Evolutionary conservation across 2,888 invertebrate genomes (phyloP).

Genomic region (Quadroppia sp.): DNA sequence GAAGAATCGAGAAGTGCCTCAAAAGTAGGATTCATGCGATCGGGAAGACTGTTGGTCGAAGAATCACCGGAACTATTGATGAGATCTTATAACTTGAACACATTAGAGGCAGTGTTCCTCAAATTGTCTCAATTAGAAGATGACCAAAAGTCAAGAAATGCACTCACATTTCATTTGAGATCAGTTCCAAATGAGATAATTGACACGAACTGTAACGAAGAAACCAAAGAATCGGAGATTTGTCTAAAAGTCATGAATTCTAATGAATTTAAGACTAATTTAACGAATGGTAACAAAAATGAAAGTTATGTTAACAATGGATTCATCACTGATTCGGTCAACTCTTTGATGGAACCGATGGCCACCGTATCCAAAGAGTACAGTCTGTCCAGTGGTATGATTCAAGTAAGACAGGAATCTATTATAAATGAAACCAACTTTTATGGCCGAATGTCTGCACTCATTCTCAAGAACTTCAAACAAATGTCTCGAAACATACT

Average conservation of each 20-base stretch:
- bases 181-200: neutral
- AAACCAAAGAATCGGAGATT: neutral
- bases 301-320: neutral
- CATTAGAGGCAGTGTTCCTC: slow-evolving; percentile 17
- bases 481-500: slow-evolving; percentile 36
- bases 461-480: slow-evolving; percentile 35
- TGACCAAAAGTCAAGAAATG: neutral
- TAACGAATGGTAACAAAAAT: neutral
- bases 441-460: neutral
- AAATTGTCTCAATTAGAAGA: slow-evolving; percentile 17
- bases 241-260: neutral
- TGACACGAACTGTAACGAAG: neutral
- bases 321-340: neutral
- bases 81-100: neutral
- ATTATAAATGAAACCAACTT: slow-evolving; percentile 12
- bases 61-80: slow-evolving; percentile 49
- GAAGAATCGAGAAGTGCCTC: slow-evolving; percentile 67
- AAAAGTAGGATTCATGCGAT: slow-evolving; percentile 53
- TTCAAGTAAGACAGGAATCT: neutral
- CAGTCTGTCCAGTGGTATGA: neutral
- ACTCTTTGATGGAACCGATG: neutral
- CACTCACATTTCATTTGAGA: neutral
- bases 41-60: slow-evolving; percentile 52
- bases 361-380: neutral
- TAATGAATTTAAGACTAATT: neutral